These are phyloP conservation scores for Epinotia demarniana DNA, from an alignment of 2,888 invertebrate species.

Conservation along the genomic window DNA sequence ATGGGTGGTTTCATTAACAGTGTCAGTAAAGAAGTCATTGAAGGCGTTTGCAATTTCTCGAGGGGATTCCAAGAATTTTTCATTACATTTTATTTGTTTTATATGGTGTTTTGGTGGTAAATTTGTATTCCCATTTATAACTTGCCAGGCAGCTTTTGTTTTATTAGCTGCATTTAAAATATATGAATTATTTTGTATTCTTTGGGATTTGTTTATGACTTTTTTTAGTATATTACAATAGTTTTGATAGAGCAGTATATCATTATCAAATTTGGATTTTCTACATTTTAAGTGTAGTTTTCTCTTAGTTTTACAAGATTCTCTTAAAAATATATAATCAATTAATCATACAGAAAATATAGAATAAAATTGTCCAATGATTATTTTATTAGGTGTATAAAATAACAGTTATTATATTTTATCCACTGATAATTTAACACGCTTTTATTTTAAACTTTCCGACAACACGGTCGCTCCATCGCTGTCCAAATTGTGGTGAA, in stretches of 20 bases:
- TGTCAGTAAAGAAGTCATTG: not conserved
- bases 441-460: constrained; percentile 42
- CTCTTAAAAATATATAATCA: constrained; percentile 69
- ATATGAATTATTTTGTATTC: not conserved
- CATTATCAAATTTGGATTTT: no score
- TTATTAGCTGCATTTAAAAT: no score
- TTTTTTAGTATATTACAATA: not conserved
- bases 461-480: constrained; percentile 54
- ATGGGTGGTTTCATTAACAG: not conserved
- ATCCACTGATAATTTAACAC: constrained; percentile 36
- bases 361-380: constrained; percentile 65
- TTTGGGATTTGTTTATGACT: not conserved
- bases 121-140: no score
- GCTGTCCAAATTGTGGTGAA: constrained; percentile 64
- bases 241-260: not conserved
- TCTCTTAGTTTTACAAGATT: constrained; percentile 38
- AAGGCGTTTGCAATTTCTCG: not conserved
- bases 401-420: constrained; percentile 54
- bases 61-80: no score
- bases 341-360: constrained; percentile 67
- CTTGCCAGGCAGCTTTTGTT: no score
- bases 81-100: no score
- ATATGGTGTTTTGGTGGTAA: no score
- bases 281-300: no score
- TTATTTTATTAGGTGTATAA: constrained; percentile 61